Evolutionary conservation across 2,113 vertebrate species (phyloP).

Genomic region (Mesitornis unicolor): DNA sequence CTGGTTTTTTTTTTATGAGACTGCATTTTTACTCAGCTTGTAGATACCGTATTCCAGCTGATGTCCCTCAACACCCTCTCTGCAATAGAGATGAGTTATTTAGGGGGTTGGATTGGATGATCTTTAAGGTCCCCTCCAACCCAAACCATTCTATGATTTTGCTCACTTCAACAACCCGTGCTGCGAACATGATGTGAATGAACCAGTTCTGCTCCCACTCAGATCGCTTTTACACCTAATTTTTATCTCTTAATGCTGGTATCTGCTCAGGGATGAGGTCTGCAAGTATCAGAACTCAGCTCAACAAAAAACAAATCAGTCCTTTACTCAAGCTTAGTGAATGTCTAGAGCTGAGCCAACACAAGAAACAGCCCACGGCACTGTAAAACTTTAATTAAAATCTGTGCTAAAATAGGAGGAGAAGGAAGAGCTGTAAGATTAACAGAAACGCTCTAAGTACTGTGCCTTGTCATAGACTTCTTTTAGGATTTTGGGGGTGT

Average conservation of each 20-base stretch:
- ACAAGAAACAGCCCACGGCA: background rate
- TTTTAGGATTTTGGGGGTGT: background rate
- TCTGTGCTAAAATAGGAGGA: background rate
- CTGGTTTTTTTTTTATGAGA: background rate
- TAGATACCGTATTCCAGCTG: background rate
- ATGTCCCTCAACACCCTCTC: background rate
- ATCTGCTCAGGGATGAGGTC: background rate
- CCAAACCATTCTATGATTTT: too few relatives aligned
- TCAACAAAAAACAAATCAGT: background rate
- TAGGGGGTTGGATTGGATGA: too few relatives aligned
- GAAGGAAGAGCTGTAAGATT: background rate
- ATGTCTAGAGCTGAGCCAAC: background rate
- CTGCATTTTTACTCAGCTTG: background rate
- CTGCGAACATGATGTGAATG: background rate
- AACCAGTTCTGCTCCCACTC: background rate
- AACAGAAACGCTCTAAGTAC: background rate
- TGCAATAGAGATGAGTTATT: background rate
- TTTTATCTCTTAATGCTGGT: accelerated
- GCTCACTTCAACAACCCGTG: background rate
- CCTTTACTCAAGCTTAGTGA: background rate
- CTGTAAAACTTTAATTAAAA: background rate
- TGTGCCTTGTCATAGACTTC: background rate
- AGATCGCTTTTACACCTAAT: accelerated
- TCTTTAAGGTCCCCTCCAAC: too few relatives aligned
- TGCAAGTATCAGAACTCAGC: background rate